These are phyloP conservation scores for Lycaon pictus DNA, from an alignment of 2,113 vertebrate species.

Conservation along the genomic window DNA sequence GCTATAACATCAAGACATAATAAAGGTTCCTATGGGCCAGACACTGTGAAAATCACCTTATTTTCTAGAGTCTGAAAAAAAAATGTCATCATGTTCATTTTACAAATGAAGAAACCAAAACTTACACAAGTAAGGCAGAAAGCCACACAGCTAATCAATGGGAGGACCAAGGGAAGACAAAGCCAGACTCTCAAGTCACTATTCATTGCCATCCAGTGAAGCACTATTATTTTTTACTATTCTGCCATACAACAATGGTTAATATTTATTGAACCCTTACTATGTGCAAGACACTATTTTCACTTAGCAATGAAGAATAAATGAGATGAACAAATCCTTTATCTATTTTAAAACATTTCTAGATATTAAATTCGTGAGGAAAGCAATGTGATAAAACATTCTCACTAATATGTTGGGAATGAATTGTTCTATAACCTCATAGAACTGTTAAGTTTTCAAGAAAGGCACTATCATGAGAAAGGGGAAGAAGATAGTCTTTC, in stretches of 20 bases:
- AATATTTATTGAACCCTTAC: neutral
- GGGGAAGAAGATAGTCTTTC: neutral
- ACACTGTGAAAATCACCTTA: neutral
- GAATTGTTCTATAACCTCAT: neutral
- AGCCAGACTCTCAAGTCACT: neutral
- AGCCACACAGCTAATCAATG: neutral
- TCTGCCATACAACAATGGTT: neutral
- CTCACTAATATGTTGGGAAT: neutral
- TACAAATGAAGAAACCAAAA: slow-evolving; percentile 5
- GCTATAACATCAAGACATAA: neutral
- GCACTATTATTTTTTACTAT: neutral
- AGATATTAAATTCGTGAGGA: neutral
- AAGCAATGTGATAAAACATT: neutral
- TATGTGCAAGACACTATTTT: neutral
- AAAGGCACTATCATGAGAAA: neutral
- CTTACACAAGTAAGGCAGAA: neutral
- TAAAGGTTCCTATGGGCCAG: neutral
- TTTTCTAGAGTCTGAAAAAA: neutral
- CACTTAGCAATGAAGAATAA: neutral
- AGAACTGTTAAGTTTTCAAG: neutral
- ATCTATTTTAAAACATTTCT: neutral
- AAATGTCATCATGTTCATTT: neutral
- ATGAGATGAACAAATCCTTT: neutral
- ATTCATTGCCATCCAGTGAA: neutral
- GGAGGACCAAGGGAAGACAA: neutral